Evolutionary conservation across 1,140 invertebrate species (phyloP).

Genomic region (Bombus affinis): DNA sequence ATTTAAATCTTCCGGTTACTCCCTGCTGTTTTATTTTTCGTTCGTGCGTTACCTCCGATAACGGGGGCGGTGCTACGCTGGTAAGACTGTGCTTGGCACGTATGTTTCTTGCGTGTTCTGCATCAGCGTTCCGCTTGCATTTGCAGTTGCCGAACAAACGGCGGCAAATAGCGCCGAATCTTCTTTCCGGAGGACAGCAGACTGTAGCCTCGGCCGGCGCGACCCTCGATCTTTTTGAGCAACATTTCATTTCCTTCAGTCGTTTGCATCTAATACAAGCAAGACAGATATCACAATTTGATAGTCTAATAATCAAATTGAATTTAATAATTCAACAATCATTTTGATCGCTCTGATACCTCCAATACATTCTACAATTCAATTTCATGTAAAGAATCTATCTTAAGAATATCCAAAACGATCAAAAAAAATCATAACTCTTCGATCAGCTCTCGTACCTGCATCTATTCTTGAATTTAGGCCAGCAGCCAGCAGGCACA

Average conservation of each 20-base stretch:
- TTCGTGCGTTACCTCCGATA: slow-evolving; percentile 72
- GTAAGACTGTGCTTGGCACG: slow-evolving; percentile 81
- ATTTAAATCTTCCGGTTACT: too few species aligned
- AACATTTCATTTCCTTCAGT: slow-evolving; percentile 69
- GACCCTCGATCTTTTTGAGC: slow-evolving; percentile 69
- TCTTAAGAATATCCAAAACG: not conserved
- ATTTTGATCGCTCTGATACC: too few species aligned
- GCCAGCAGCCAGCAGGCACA: slow-evolving; percentile 63
- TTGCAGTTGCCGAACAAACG: slow-evolving; percentile 69
- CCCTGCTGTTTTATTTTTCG: too few species aligned
- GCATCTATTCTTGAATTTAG: slow-evolving; percentile 71
- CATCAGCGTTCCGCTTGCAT: slow-evolving; percentile 63
- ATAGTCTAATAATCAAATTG: too few species aligned
- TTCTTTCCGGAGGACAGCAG: slow-evolving; percentile 76
- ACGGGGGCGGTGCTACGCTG: slow-evolving; percentile 78
- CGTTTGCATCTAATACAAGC: slow-evolving; percentile 67
- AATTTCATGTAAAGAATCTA: too few species aligned
- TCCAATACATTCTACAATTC: too few species aligned
- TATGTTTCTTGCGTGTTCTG: slow-evolving; percentile 73
- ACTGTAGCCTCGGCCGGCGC: slow-evolving; percentile 70
- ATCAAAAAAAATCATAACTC: not conserved
- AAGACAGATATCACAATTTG: not conserved
- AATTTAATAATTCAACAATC: too few species aligned
- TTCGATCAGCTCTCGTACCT: slow-evolving; percentile 37
- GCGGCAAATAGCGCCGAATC: slow-evolving; percentile 74